phyloP scores from a whole-genome alignment of 2,797 vertebrate species.

The Poeciliopsis infans region DNA sequence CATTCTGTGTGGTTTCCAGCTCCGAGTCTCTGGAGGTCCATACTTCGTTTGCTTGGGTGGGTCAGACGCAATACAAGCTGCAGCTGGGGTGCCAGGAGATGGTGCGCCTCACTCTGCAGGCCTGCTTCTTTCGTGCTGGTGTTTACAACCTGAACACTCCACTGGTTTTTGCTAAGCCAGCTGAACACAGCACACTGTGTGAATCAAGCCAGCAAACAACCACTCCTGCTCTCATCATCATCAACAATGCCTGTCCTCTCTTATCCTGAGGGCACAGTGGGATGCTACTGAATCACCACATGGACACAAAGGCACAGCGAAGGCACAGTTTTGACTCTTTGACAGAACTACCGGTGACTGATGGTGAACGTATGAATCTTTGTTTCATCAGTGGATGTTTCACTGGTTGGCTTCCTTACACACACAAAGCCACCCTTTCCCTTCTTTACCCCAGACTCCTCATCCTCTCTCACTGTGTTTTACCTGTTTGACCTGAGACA shows the following conservation, averaged over 20 bases:
- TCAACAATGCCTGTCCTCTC: conserved; percentile 82
- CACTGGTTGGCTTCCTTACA: background rate
- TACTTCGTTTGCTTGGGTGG: conserved; percentile 93
- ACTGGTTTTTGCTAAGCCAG: conserved; percentile 89
- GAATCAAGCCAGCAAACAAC: conserved; percentile 91
- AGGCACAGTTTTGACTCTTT: background rate
- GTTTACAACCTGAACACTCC: conserved; percentile 97
- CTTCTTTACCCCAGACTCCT: background rate
- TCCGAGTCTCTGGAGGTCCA: conserved; percentile 81
- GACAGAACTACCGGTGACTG: background rate
- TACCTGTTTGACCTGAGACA: background rate
- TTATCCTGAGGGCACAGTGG: background rate
- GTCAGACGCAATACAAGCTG: conserved; percentile 92
- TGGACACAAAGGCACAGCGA: background rate
- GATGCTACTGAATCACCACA: background rate
- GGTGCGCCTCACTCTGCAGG: conserved; percentile 85
- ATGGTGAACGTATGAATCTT: background rate
- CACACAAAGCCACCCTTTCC: background rate
- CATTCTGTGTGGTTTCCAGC: conserved; percentile 31
- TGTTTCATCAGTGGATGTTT: background rate
- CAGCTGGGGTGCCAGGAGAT: conserved; percentile 88
- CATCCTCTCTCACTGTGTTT: background rate
- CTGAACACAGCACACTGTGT: conserved; percentile 83
- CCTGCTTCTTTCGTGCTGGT: conserved; percentile 93
- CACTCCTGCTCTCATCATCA: conserved; percentile 94